phyloP scores from a whole-genome alignment of 2,797 vertebrate species.

The Cirrhinus mrigala region DNA sequence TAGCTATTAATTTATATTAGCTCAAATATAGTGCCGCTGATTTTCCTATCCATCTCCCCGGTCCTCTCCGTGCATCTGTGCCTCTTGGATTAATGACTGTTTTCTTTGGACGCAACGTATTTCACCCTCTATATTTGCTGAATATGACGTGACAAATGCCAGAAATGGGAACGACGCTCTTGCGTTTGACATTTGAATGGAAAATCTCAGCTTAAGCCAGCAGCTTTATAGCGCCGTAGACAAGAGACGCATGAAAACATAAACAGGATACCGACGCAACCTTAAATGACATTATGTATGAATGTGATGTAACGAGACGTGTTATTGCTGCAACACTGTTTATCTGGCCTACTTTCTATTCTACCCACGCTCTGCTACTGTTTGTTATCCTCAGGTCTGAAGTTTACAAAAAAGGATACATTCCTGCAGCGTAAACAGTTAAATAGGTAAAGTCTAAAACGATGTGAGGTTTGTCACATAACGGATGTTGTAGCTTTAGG shows the following conservation, averaged over 20 bases:
- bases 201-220: slow-evolving; percentile 60
- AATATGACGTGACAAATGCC: slow-evolving; percentile 54
- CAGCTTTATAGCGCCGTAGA: slow-evolving; percentile 42
- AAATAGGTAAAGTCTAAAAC: slow-evolving; percentile 36
- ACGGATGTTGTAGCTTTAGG: slow-evolving; percentile 10
- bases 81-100: slow-evolving; percentile 51
- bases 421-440: slow-evolving; percentile 41
- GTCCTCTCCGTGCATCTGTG: slow-evolving; percentile 47
- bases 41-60: slow-evolving; percentile 40
- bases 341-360: slow-evolving; percentile 78
- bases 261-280: slow-evolving; percentile 62
- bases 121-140: slow-evolving; percentile 47
- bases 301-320: slow-evolving; percentile 63
- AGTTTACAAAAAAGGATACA: slow-evolving; percentile 32
- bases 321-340: slow-evolving; percentile 67
- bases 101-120: slow-evolving; percentile 52
- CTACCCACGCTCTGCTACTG: slow-evolving; percentile 41
- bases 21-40: slow-evolving; percentile 47
- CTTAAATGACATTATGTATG: slow-evolving; percentile 65
- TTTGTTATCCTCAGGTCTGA: slow-evolving; percentile 48
- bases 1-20: slow-evolving; percentile 54
- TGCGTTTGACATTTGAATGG: slow-evolving; percentile 60
- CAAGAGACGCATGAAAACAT: slow-evolving; percentile 50
- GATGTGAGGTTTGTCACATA: neutral
- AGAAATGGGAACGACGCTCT: slow-evolving; percentile 51